phyloP scores from a whole-genome alignment of 2,888 invertebrate species.

The Morpho deidamia region DNA sequence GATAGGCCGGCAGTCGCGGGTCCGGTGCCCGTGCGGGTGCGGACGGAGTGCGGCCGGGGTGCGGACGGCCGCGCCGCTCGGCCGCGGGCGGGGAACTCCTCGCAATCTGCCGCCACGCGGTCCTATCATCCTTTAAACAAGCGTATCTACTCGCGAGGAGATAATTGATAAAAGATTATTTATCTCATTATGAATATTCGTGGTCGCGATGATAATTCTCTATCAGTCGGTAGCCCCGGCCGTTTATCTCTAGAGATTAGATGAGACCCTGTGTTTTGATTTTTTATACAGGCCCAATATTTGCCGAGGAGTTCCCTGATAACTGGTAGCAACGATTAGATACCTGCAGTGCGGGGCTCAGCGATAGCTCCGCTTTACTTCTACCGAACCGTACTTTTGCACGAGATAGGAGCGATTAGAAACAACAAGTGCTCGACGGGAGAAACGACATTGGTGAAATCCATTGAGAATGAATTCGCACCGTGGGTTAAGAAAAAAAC shows the following conservation, averaged over 20 bases:
- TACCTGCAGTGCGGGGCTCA: constrained; percentile 40
- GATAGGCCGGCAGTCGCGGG: too few species aligned
- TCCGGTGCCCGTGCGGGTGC: not conserved
- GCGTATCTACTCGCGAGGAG: constrained; percentile 69
- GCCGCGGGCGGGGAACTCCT: constrained; percentile 54
- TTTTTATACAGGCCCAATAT: constrained; percentile 72
- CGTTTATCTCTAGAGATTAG: constrained; percentile 75
- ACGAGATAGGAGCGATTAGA: too few species aligned
- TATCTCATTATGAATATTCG: constrained; percentile 78
- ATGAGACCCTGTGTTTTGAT: constrained; percentile 77
- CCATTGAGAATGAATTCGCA: too few species aligned
- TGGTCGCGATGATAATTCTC: constrained; percentile 72
- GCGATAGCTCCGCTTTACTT: too few species aligned
- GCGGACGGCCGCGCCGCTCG: constrained; percentile 1
- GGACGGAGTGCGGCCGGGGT: constrained; percentile 31
- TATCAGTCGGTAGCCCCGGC: constrained; percentile 76
- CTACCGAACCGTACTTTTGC: too few species aligned
- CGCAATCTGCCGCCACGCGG: constrained; percentile 59
- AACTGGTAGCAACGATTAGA: constrained; percentile 62
- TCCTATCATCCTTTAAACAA: constrained; percentile 75
- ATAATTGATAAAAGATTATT: constrained; percentile 79
- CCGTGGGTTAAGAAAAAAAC: too few species aligned
- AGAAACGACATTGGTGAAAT: too few species aligned
- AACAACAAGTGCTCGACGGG: too few species aligned
- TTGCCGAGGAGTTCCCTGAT: constrained; percentile 77